phyloP scores from a whole-genome alignment of 2,797 vertebrate species.

The Malacoctenus gilli region DNA sequence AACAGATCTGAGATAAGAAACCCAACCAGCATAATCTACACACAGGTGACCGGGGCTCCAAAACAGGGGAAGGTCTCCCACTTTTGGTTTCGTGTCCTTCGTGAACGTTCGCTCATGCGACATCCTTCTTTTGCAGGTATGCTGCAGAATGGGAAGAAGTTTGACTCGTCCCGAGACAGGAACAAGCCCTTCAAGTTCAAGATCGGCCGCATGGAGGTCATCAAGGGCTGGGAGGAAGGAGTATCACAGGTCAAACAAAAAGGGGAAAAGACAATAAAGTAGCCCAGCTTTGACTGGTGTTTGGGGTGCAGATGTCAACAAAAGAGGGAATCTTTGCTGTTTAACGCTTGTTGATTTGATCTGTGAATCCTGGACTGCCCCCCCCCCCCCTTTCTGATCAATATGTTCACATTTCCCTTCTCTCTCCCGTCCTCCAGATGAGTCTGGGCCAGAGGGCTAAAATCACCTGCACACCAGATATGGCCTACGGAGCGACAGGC shows the following conservation, averaged over 20 bases:
- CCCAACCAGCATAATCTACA: slow-evolving; percentile 1
- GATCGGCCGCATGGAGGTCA: slow-evolving; percentile 94
- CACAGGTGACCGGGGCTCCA: background rate
- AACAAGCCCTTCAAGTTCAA: slow-evolving; percentile 99
- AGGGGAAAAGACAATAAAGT: no score
- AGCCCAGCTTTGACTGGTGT: no score
- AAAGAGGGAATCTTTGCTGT: no score
- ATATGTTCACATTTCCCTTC: background rate
- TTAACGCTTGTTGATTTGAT: no score
- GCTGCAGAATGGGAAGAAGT: slow-evolving; percentile 99
- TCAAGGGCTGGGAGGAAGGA: slow-evolving; percentile 99
- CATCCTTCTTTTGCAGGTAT: slow-evolving; percentile 83
- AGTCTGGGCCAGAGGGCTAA: slow-evolving; percentile 97
- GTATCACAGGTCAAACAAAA: slow-evolving; percentile 92
- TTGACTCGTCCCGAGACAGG: slow-evolving; percentile 98
- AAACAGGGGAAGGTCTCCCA: background rate
- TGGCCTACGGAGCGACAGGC: slow-evolving; percentile 95
- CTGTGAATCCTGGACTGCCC: no score
- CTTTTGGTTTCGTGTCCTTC: background rate
- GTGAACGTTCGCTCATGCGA: background rate
- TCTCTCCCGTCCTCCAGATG: slow-evolving; percentile 80
- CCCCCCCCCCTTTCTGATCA: no score
- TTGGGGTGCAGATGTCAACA: no score
- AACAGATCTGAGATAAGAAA: slow-evolving; percentile 59
- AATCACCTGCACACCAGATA: slow-evolving; percentile 96